phyloP scores from a whole-genome alignment of 2,113 vertebrate species.

The Macroglossus sobrinus region DNA sequence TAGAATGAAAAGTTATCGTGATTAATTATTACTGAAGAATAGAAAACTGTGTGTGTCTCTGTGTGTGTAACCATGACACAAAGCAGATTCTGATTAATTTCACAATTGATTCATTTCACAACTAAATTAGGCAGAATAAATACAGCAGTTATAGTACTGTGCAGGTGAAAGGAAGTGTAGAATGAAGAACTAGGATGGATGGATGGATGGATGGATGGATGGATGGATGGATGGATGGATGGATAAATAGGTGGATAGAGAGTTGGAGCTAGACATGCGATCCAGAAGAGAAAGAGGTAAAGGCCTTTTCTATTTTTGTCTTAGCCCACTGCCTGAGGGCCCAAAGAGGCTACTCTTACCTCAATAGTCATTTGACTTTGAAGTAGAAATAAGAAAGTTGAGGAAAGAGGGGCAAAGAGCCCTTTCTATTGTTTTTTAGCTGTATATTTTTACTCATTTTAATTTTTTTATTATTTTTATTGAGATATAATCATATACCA shows the following conservation, averaged over 20 bases:
- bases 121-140: background rate
- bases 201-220: background rate
- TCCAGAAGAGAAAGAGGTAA: background rate
- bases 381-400: background rate
- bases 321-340: background rate
- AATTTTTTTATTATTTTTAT: background rate
- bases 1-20: background rate
- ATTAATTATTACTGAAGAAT: slow-evolving; percentile 27
- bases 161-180: background rate
- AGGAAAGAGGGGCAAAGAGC: background rate
- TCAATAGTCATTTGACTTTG: background rate
- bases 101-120: background rate
- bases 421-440: background rate
- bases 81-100: background rate
- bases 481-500: background rate
- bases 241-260: background rate
- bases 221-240: background rate
- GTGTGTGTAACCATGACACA: background rate
- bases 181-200: background rate
- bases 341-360: background rate
- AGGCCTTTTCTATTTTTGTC: background rate
- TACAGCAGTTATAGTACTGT: background rate
- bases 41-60: background rate
- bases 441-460: background rate
- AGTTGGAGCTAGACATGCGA: background rate